A percentile compares a stretch with the other conserved stretches of the same genome.
These are phyloP conservation scores for Nysson spinosus DNA, from an alignment of 2,888 invertebrate species.

Conservation along the genomic window DNA sequence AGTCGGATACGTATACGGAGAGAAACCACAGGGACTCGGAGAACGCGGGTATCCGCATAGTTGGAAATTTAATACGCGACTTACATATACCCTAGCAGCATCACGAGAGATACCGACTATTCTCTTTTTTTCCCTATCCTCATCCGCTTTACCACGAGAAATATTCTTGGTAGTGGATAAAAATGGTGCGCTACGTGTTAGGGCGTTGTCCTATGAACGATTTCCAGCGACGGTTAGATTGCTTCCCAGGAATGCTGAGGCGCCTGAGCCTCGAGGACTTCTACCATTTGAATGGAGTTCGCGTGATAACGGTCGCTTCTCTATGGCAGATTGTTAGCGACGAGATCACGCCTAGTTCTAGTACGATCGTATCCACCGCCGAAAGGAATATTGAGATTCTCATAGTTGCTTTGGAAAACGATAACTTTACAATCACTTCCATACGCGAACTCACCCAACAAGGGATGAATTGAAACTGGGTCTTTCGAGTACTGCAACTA, in stretches of 20 bases:
- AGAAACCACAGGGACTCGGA: not conserved
- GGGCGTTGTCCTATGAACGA: conserved; percentile 45
- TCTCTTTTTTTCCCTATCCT: not conserved
- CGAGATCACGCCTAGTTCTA: conserved; percentile 9
- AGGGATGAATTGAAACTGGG: no score
- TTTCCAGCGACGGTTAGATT: conserved; percentile 49
- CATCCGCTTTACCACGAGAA: conserved; percentile 12
- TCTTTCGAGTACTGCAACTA: no score
- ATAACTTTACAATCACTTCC: not conserved
- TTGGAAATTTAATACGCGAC: conserved; percentile 17
- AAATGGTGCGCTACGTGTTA: conserved; percentile 22
- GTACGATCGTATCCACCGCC: not conserved
- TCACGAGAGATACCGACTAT: conserved; percentile 9
- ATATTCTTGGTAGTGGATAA: conserved; percentile 16
- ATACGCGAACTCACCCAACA: no score
- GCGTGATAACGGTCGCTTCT: conserved; percentile 31
- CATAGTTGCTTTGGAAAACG: conserved; percentile 1
- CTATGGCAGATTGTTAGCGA: conserved; percentile 31
- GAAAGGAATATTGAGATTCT: conserved; percentile 12
- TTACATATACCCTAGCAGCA: not conserved
- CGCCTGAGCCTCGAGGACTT: conserved; percentile 30
- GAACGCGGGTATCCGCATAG: not conserved
- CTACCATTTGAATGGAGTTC: conserved; percentile 47
- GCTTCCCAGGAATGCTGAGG: conserved; percentile 46
- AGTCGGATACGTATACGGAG: not conserved